Evolutionary conservation across 2,888 invertebrate genomes (phyloP).

Genomic region (Dorcus parallelipipedus): DNA sequence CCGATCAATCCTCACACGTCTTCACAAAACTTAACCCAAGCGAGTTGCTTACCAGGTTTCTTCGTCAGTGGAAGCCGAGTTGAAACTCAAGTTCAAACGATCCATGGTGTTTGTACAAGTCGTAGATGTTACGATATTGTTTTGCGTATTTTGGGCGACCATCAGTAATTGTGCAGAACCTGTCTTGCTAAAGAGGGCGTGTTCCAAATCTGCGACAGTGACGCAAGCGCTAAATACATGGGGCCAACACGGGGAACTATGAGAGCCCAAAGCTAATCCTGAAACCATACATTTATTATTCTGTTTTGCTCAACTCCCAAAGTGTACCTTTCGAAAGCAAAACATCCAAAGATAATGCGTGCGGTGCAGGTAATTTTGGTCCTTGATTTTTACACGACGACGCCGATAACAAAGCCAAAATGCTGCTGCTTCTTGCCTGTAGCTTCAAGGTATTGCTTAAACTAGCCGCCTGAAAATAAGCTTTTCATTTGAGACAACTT

Average conservation of each 20-base stretch:
- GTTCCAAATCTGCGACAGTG: conserved; percentile 88
- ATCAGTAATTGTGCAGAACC: conserved; percentile 65
- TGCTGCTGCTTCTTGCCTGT: conserved; percentile 87
- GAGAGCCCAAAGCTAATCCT: conserved; percentile 80
- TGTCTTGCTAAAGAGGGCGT: conserved; percentile 83
- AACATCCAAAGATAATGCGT: conserved; percentile 89
- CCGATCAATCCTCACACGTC: background rate
- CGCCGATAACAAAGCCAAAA: conserved; percentile 79
- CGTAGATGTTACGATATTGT: conserved; percentile 59
- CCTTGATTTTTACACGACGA: conserved; percentile 84
- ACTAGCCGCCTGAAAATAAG: conserved; percentile 67
- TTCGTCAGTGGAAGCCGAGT: conserved; percentile 55
- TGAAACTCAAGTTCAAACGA: conserved; percentile 56
- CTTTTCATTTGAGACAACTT: background rate
- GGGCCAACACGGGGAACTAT: conserved; percentile 92
- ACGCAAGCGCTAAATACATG: conserved; percentile 93
- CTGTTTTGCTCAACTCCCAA: background rate
- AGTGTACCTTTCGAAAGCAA: conserved; percentile 59
- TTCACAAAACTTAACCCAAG: background rate
- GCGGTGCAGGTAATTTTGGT: conserved; percentile 78
- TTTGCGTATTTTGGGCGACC: conserved; percentile 63
- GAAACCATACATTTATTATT: background rate
- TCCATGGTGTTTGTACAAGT: conserved; percentile 54
- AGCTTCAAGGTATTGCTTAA: conserved; percentile 85
- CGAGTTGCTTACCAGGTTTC: conserved; percentile 66